Conservation (phyloP, 2,888 invertebrate genomes). For the Muschampia plurimacula region DNA sequence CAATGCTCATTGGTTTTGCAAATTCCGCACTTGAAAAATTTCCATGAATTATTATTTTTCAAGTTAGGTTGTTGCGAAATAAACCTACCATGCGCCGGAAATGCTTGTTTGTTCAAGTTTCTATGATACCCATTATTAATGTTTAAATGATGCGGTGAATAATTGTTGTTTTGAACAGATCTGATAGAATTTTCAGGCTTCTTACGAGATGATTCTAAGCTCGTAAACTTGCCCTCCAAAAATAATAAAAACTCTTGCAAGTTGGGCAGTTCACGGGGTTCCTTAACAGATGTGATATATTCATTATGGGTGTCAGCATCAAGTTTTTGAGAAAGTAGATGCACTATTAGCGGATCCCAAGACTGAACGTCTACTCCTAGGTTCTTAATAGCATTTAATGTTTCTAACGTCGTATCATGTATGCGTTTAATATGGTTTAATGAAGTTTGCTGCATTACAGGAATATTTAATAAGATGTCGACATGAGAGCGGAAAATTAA, state of each 20-base stretch:
- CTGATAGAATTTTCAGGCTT: constrained; percentile 11
- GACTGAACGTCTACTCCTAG: constrained; percentile 34
- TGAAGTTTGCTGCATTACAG: background rate
- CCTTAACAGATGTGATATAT: constrained; percentile 28
- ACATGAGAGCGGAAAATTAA: constrained; percentile 41
- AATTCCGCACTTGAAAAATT: constrained; percentile 12
- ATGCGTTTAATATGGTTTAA: background rate
- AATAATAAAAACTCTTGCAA: constrained; percentile 36
- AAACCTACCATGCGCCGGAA: constrained; percentile 11
- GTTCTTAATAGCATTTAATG: constrained; percentile 30
- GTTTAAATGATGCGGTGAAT: background rate
- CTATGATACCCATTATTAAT: background rate
- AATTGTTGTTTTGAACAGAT: no score
- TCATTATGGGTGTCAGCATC: constrained; percentile 31
- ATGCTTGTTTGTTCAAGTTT: constrained; percentile 13
- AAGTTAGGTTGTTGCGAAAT: constrained; percentile 7
- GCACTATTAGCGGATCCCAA: constrained; percentile 38
- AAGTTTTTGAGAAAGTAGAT: constrained; percentile 38
- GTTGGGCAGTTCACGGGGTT: constrained; percentile 20
- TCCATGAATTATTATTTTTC: constrained; percentile 6
- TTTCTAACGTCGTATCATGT: background rate
- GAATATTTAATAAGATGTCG: background rate
- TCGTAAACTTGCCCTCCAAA: constrained; percentile 38
- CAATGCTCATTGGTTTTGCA: constrained; percentile 15
- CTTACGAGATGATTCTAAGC: constrained; percentile 19